Conservation (phyloP, 2,797 vertebrate genomes). For the Carcharodon carcharias region DNA sequence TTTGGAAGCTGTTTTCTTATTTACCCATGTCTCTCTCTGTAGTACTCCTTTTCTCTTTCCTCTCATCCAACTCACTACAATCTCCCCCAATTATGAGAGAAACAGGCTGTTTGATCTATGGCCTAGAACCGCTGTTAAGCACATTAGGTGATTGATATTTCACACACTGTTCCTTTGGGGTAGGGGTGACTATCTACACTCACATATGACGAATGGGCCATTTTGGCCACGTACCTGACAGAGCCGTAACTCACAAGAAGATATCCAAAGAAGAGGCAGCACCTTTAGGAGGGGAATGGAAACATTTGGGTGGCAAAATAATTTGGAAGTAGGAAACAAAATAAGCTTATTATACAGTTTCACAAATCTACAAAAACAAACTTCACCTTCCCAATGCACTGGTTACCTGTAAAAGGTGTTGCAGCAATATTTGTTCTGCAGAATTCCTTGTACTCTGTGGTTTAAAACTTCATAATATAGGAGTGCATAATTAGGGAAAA, state of each 20-base stretch:
- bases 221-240: neutral
- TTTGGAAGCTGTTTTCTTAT: neutral
- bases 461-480: neutral
- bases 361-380: slow-evolving; percentile 1
- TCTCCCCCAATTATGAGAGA: neutral
- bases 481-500: neutral
- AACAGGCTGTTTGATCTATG: neutral
- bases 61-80: neutral
- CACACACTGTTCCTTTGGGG: neutral
- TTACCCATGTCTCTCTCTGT: neutral
- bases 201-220: neutral
- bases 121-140: neutral
- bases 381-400: neutral
- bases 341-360: neutral
- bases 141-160: too few relatives aligned
- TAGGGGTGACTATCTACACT: neutral
- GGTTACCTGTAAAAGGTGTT: neutral
- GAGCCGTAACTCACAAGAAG: neutral
- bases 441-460: neutral
- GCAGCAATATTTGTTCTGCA: neutral
- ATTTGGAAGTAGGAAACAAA: neutral
- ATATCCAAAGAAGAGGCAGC: neutral
- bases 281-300: neutral
- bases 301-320: neutral
- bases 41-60: neutral